These are phyloP conservation scores for Aphaenogaster ashmeadi DNA, from an alignment of 1,140 invertebrate species.

Conservation along the genomic window DNA sequence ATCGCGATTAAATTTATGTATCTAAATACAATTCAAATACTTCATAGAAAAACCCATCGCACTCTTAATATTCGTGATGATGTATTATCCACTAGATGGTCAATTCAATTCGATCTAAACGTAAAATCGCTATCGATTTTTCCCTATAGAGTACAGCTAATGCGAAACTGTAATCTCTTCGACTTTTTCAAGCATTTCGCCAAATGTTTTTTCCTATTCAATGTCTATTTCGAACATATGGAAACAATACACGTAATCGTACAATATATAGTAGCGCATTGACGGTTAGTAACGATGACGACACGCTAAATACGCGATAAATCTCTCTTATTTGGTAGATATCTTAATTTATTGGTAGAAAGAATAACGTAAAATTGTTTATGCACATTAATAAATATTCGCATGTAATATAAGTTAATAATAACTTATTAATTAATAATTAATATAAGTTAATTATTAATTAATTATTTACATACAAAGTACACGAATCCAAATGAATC, in stretches of 20 bases:
- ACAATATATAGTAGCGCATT: slow-evolving; percentile 3
- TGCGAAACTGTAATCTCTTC: slow-evolving; percentile 32
- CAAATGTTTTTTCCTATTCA: slow-evolving; percentile 66
- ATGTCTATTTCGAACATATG: slow-evolving; percentile 41
- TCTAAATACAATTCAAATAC: slow-evolving; percentile 28
- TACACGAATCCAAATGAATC: neutral
- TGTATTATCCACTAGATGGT: slow-evolving; percentile 64
- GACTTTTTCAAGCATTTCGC: slow-evolving; percentile 49
- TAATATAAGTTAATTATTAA: slow-evolving; percentile 3
- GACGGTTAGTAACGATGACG: slow-evolving; percentile 44
- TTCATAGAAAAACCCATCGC: slow-evolving; percentile 40
- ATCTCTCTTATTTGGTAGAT: neutral
- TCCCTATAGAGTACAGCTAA: slow-evolving; percentile 34
- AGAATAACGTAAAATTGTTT: neutral
- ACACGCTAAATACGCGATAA: neutral
- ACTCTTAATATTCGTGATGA: slow-evolving; percentile 50
- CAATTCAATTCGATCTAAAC: slow-evolving; percentile 64
- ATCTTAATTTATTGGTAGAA: neutral
- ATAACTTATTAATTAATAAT: neutral
- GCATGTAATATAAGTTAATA: neutral
- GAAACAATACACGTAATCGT: slow-evolving; percentile 14
- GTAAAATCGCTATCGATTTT: slow-evolving; percentile 52
- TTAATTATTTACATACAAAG: slow-evolving; percentile 13
- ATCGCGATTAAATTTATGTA: slow-evolving; percentile 20
- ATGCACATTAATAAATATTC: neutral